phyloP scores from a whole-genome alignment of 2,797 vertebrate species.

The Acestrorhynchus altus region DNA sequence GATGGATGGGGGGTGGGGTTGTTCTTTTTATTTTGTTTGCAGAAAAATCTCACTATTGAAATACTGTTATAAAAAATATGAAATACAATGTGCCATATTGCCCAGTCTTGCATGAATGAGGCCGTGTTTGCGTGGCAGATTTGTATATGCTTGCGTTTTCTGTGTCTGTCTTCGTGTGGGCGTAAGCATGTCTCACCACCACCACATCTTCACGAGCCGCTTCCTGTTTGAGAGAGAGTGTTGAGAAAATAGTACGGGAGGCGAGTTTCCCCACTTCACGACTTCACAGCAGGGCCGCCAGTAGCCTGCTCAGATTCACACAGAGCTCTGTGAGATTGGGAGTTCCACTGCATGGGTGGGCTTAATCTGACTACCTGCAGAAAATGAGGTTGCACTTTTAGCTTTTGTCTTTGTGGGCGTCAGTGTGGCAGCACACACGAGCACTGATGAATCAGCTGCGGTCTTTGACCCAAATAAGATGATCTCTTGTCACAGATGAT shows the following conservation, averaged over 20 bases:
- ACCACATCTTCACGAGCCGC: constrained; percentile 32
- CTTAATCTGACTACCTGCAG: constrained; percentile 11
- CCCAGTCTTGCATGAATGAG: no score
- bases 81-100: no score
- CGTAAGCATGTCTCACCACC: constrained; percentile 29
- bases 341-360: constrained; percentile 6
- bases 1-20: no score
- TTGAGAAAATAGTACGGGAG: constrained; percentile 39
- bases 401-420: neutral
- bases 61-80: no score
- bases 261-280: constrained; percentile 29
- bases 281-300: constrained; percentile 20
- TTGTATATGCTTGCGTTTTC: neutral
- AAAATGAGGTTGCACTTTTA: constrained; percentile 41
- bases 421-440: neutral
- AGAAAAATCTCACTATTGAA: no score
- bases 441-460: constrained; percentile 5
- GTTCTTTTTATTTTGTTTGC: no score
- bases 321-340: constrained; percentile 17
- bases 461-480: neutral
- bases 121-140: neutral
- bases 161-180: constrained; percentile 28
- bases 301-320: constrained; percentile 21
- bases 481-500: neutral
- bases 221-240: constrained; percentile 54